These are phyloP conservation scores for Hemithea aestivaria DNA, from an alignment of 2,888 invertebrate species.

Conservation along the genomic window DNA sequence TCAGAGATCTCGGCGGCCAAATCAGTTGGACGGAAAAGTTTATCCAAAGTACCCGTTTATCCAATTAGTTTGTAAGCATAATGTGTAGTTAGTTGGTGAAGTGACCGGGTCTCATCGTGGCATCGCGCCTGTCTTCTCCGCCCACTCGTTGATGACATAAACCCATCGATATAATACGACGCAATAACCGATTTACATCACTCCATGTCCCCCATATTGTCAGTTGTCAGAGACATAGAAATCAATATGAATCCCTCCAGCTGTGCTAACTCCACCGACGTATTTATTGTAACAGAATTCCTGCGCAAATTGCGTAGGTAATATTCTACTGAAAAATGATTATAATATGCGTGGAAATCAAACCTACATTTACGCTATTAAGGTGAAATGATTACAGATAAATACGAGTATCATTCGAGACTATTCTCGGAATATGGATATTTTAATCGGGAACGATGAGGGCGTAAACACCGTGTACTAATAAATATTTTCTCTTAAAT, in stretches of 20 bases:
- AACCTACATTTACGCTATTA: too few relatives aligned
- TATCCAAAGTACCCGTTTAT: constrained; percentile 35
- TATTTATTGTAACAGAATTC: neutral
- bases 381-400: too few relatives aligned
- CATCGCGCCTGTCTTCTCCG: constrained; percentile 4
- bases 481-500: too few relatives aligned
- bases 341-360: too few relatives aligned
- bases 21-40: too few relatives aligned
- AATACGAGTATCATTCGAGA: too few relatives aligned
- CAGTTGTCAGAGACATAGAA: constrained; percentile 1
- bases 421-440: too few relatives aligned
- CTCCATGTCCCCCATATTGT: constrained; percentile 1
- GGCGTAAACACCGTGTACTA: too few relatives aligned
- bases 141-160: constrained; percentile 29
- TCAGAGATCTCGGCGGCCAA: too few relatives aligned
- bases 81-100: constrained; percentile 20
- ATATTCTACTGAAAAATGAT: too few relatives aligned
- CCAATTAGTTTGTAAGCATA: too few relatives aligned
- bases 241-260: constrained; percentile 3
- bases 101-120: constrained; percentile 25
- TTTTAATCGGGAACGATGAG: too few relatives aligned
- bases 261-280: neutral
- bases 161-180: constrained; percentile 41
- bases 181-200: constrained; percentile 31
- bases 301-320: neutral